These are phyloP conservation scores for Psococerastis gibbosa DNA, from an alignment of 2,888 invertebrate genomes.

Conservation along the genomic window DNA sequence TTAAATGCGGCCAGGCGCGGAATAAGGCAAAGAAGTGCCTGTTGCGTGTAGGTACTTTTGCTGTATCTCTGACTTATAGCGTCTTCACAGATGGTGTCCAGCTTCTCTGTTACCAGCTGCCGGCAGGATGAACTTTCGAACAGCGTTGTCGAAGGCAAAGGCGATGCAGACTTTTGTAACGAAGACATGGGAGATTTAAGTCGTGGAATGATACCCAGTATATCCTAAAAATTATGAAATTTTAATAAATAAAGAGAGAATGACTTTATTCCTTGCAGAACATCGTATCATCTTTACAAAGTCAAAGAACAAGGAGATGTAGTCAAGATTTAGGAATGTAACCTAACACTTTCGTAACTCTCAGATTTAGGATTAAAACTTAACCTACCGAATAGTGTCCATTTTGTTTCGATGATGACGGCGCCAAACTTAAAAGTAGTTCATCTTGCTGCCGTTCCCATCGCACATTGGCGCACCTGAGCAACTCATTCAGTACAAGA, in stretches of 20 bases:
- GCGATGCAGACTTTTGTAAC: conserved; percentile 13
- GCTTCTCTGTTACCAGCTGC: conserved; percentile 62
- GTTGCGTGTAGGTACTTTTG: conserved; percentile 65
- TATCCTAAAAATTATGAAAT: too few species aligned
- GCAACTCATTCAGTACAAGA: conserved; percentile 79
- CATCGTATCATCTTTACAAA: too few species aligned
- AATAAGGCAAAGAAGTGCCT: conserved; percentile 65
- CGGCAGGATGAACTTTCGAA: conserved; percentile 58
- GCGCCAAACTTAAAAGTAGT: conserved; percentile 41
- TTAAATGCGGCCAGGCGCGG: conserved; percentile 91
- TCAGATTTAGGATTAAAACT: too few species aligned
- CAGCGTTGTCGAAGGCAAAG: conserved; percentile 12
- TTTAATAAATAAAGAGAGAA: too few species aligned
- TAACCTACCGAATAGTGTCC: too few species aligned
- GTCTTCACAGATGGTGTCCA: conserved; percentile 57
- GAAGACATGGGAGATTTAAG: conserved; percentile 31
- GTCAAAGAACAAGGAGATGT: too few species aligned
- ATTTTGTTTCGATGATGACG: conserved; percentile 18
- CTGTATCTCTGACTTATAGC: conserved; percentile 60
- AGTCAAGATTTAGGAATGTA: too few species aligned
- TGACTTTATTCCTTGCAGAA: too few species aligned
- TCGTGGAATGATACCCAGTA: conserved; percentile 30
- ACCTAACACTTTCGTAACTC: too few species aligned
- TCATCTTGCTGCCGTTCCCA: conserved; percentile 67
- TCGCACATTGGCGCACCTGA: conserved; percentile 72